Conservation (phyloP, 2,113 vertebrate genomes). For the Butorides virescens region DNA sequence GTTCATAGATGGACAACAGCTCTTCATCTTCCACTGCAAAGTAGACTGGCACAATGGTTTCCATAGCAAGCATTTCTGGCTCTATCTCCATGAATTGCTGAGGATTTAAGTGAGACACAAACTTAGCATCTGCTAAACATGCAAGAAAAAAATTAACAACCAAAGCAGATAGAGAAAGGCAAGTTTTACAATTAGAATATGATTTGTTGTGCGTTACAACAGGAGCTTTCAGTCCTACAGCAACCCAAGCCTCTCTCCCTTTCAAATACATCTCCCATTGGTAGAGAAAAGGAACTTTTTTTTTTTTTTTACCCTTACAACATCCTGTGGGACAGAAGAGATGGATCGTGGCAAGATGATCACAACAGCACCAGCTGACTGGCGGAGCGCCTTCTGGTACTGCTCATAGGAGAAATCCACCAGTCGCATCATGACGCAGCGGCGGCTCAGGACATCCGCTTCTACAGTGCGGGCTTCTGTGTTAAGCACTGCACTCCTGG, state of each 20-base stretch:
- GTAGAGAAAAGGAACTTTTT: background rate
- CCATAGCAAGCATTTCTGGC: constrained; percentile 95
- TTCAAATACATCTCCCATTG: accelerated
- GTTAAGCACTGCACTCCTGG: constrained; percentile 93
- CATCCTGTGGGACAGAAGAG: constrained; percentile 93
- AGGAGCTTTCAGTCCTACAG: background rate
- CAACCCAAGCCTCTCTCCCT: background rate
- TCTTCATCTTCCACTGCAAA: constrained; percentile 96
- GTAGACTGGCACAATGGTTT: constrained; percentile 95
- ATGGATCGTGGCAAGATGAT: constrained; percentile 93
- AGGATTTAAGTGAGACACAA: background rate
- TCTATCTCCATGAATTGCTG: constrained; percentile 99
- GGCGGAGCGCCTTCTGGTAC: constrained; percentile 94
- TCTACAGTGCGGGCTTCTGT: constrained; percentile 93
- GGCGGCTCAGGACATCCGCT: constrained; percentile 93
- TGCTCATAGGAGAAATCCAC: constrained; percentile 93
- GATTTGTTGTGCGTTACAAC: background rate
- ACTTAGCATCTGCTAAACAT: background rate
- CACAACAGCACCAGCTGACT: constrained; percentile 94
- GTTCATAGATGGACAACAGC: constrained; percentile 93
- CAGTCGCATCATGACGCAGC: constrained; percentile 94
- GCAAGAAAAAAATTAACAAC: background rate
- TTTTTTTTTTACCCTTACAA: constrained; percentile 82
- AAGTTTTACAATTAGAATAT: background rate
- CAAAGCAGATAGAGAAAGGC: background rate